Evolutionary conservation across 2,113 vertebrate species (phyloP), one percentile per base, ranked within the genome.

Genomic region (Mastomys coucha): DNA sequence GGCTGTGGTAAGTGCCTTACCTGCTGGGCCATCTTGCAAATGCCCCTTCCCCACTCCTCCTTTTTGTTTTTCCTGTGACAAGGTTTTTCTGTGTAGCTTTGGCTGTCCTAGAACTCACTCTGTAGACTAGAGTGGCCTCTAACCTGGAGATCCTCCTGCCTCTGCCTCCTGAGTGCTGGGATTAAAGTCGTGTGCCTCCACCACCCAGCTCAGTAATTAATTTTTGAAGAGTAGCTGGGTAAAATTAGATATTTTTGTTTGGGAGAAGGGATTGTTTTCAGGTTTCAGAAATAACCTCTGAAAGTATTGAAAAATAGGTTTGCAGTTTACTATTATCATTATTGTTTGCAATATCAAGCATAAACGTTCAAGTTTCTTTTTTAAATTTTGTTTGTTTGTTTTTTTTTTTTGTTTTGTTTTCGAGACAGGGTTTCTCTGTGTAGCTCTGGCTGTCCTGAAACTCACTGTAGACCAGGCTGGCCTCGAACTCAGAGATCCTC

Each of bases 231-330:
- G 10, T 58, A 85, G 9, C 31, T 85, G 24, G 58, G 24, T 75
- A 88, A 78, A 88, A 31, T 88, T 80, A 88, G 28, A 8, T 86
- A 16, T 80, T 91, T 91, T 93, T 84, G 20, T 78, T 63, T 88
- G 92, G 67, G 58, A 33, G 33, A 26, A 8, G 7, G 53, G 22
- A 14, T 93, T 60, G 26, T 84, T 91, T 95, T 73, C n/a, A 72
- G 7, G 78, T 88, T 45, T 88, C 49, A 87, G 13, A 65, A 92
- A 86, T 65, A 1, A 1, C 63, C 67, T 82, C n/a, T 80, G n/a
- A 90, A 88, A 77, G 39, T 91, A 65, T 73, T 82, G 89, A 70
- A 45, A 69, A 93, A 24, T 94, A 28, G 2, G 26, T 88, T 28
- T 69, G 1, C 16, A 67, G 26, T 72, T 92, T 97, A 67, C 63